Conservation (phyloP, 2,888 invertebrate genomes). For the Gonocerus acuteangulatus region DNA sequence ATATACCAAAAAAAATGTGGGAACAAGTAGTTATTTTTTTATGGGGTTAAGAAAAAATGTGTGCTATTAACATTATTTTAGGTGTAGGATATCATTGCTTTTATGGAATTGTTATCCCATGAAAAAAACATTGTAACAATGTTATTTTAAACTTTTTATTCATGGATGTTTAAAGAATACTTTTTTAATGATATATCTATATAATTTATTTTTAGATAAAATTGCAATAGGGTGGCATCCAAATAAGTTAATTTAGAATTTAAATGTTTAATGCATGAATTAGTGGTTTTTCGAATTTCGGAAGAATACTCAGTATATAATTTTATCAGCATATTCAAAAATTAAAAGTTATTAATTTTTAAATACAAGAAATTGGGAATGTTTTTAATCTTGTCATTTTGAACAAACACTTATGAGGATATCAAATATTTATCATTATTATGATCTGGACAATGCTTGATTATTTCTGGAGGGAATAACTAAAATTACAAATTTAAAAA, state of each 20-base stretch:
- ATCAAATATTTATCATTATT: too few species aligned
- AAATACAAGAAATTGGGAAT: too few species aligned
- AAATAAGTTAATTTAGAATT: constrained; percentile 7
- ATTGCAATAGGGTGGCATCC: constrained; percentile 20
- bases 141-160: too few species aligned
- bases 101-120: background rate
- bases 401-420: too few species aligned
- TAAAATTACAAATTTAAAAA: too few species aligned
- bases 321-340: too few species aligned
- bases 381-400: too few species aligned
- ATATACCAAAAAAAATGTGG: background rate
- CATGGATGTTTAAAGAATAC: too few species aligned
- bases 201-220: constrained; percentile 4
- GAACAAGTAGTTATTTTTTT: background rate
- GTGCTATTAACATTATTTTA: background rate
- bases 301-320: constrained; percentile 16
- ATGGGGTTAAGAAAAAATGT: background rate
- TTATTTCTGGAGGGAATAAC: too few species aligned
- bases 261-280: constrained; percentile 12
- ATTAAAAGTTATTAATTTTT: too few species aligned
- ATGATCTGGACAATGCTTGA: too few species aligned
- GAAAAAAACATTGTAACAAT: background rate
- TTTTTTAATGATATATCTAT: too few species aligned
- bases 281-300: constrained; percentile 23
- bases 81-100: background rate